phyloP scores from a whole-genome alignment of 2,888 invertebrate genomes.

The Drymonia ruficornis region DNA sequence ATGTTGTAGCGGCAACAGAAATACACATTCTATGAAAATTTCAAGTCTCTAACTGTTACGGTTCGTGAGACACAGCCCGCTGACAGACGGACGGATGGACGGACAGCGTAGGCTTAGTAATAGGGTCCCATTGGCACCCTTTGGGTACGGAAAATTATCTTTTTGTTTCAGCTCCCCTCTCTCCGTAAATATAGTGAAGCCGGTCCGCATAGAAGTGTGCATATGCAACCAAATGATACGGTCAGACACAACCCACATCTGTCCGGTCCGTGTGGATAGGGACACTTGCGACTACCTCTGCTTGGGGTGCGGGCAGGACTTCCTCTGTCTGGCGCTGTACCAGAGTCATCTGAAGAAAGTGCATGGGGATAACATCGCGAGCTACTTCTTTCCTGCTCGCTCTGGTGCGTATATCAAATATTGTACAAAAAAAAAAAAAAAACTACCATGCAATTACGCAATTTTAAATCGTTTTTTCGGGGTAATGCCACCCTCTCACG shows the following conservation, averaged over 20 bases:
- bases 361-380: conserved; percentile 51
- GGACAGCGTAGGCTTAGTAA: too few species aligned
- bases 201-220: background rate
- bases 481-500: too few species aligned
- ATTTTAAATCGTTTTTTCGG: too few species aligned
- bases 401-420: conserved; percentile 16
- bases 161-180: background rate
- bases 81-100: too few species aligned
- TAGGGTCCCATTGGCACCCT: too few species aligned
- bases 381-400: conserved; percentile 53
- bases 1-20: too few species aligned
- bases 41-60: too few species aligned
- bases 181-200: background rate
- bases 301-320: conserved; percentile 51
- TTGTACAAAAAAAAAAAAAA: too few species aligned
- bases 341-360: conserved; percentile 52
- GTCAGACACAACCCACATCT: background rate
- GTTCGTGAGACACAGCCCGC: too few species aligned
- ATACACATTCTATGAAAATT: too few species aligned
- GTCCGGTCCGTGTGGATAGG: background rate
- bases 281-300: conserved; percentile 39
- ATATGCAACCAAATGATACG: background rate
- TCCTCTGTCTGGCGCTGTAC: conserved; percentile 43
- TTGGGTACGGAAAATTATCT: too few species aligned
- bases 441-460: too few species aligned